phyloP scores from a whole-genome alignment of 2,888 invertebrate genomes.

The Baronia brevicornis region DNA sequence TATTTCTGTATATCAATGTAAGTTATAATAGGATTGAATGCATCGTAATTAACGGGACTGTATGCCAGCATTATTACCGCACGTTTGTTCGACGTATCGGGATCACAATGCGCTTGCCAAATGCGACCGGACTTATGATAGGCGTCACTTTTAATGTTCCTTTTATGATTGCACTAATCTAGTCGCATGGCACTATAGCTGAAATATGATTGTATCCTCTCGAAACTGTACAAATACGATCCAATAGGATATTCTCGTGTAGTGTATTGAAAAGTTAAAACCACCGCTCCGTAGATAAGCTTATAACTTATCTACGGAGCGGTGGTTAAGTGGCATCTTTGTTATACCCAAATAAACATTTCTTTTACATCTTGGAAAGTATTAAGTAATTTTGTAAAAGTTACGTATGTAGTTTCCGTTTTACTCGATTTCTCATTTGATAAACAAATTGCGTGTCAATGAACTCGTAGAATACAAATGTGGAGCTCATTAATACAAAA shows the following conservation, averaged over 20 bases:
- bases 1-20: neutral
- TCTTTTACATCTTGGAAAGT: too few relatives aligned
- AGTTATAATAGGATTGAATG: conserved; percentile 7
- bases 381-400: too few relatives aligned
- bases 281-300: too few relatives aligned
- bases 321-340: too few relatives aligned
- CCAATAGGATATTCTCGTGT: conserved; percentile 18
- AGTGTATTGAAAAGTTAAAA: too few relatives aligned
- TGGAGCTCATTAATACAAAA: too few relatives aligned
- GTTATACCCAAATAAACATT: too few relatives aligned
- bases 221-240: conserved; percentile 27
- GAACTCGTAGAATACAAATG: too few relatives aligned
- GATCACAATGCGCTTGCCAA: conserved; percentile 67
- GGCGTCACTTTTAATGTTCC: conserved; percentile 60
- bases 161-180: conserved; percentile 48
- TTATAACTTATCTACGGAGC: too few relatives aligned
- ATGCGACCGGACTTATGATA: conserved; percentile 57
- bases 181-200: conserved; percentile 36
- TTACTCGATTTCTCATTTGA: too few relatives aligned
- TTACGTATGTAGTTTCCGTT: too few relatives aligned
- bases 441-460: too few relatives aligned
- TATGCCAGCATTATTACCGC: conserved; percentile 44
- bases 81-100: conserved; percentile 68
- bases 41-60: conserved; percentile 6
- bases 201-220: conserved; percentile 36